Conservation (phyloP, 1,140 invertebrate genomes). For the Dermatophagoides farinae region DNA sequence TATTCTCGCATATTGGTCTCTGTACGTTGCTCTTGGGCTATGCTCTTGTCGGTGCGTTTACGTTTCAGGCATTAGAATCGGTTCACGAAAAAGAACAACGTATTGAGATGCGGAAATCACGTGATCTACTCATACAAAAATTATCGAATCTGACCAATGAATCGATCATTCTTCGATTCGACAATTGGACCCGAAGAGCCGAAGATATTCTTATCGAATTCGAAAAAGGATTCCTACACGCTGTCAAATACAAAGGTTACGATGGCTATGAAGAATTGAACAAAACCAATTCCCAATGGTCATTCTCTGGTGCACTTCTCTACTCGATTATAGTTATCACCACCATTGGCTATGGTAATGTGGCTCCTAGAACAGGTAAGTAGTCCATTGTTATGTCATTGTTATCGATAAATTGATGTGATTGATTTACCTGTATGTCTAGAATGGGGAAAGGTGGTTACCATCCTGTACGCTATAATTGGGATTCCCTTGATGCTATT, state of each 20-base stretch:
- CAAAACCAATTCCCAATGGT: conserved; percentile 21
- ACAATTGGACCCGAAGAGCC: conserved; percentile 23
- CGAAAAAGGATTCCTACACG: conserved; percentile 20
- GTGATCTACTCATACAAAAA: conserved; percentile 16
- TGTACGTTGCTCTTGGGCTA: conserved; percentile 83
- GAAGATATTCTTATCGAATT: conserved; percentile 20
- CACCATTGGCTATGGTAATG: conserved; percentile 39
- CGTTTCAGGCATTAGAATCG: conserved; percentile 46
- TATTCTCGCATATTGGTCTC: conserved; percentile 62
- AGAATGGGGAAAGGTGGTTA: conserved; percentile 49
- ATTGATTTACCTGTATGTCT: neutral
- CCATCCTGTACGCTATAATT: conserved; percentile 59
- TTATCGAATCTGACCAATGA: conserved; percentile 25
- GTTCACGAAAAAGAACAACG: conserved; percentile 17
- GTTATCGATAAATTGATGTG: too few species aligned
- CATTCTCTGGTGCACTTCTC: conserved; percentile 27
- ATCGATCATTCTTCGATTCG: conserved; percentile 21
- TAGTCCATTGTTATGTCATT: neutral
- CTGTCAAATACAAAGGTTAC: conserved; percentile 22
- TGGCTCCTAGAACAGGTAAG: conserved; percentile 43
- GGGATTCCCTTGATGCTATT: conserved; percentile 55
- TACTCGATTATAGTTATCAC: conserved; percentile 31
- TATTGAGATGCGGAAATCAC: conserved; percentile 11
- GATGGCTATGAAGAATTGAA: conserved; percentile 20
- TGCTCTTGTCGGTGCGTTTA: conserved; percentile 76